A percentile compares a stretch with the other conserved stretches of the same genome.
Conservation (phyloP, 2,113 vertebrate species). For the Gallinago undulata region DNA sequence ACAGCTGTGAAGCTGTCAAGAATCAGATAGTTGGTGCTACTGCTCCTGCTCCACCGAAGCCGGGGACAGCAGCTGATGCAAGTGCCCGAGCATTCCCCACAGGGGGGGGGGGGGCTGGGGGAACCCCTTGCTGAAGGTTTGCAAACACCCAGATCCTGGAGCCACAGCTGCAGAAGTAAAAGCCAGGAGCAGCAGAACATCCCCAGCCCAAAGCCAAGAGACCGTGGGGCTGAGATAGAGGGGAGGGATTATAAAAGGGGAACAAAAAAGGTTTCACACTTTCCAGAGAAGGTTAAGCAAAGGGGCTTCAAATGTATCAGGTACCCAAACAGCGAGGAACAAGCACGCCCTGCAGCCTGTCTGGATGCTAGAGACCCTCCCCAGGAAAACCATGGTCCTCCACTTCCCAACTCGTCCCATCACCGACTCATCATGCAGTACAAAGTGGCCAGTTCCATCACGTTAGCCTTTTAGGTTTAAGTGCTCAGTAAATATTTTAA, state of each 20-base stretch:
- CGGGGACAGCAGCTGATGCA: background rate
- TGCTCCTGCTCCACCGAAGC: conserved; percentile 33
- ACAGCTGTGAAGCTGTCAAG: conserved; percentile 41
- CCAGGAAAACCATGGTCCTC: background rate
- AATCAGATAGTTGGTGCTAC: conserved; percentile 31
- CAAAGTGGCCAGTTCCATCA: conserved; percentile 51
- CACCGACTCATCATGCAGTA: background rate
- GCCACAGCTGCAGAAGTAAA: background rate
- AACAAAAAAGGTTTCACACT: background rate
- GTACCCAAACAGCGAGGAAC: background rate
- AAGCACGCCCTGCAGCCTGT: background rate
- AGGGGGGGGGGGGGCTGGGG: background rate
- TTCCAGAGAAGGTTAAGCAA: background rate
- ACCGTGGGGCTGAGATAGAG: background rate
- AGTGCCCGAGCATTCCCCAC: rapidly evolving
- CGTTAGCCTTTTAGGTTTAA: conserved; percentile 41
- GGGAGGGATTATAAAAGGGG: background rate
- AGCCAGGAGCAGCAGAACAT: background rate
- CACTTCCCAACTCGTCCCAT: background rate
- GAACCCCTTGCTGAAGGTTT: background rate
- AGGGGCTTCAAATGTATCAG: background rate
- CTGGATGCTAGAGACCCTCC: background rate
- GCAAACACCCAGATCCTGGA: background rate
- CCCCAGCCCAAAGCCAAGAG: background rate
- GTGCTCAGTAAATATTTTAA: conserved; percentile 59